Base-by-base conservation (phyloP, 2,797 vertebrate species). In the Calcarius lapponicus region DNA sequence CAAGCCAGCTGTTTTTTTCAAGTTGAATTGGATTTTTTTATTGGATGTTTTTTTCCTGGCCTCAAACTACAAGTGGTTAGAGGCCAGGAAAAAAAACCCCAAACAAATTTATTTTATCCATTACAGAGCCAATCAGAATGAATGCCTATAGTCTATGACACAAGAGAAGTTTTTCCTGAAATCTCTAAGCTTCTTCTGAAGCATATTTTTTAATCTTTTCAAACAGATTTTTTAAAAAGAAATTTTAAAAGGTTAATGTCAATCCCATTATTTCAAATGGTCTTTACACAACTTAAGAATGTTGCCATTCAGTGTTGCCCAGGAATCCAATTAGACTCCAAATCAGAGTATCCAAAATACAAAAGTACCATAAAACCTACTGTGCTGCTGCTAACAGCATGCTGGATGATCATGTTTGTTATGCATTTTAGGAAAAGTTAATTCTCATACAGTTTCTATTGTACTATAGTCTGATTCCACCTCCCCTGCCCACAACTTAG, bases 371-470 rank as follows among this genome's bases (percentile, higher is more conserved):
- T 74, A 74, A 93, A 91, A 64, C 38, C 64, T 50, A 74, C 79
- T 66, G 62, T 67, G 60, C 72, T 76, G 54, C 87, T 85, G 47
- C 84, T 88, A 92, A 90, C 71, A 92, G 92, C 72, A 82, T 28
- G 65, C 83, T 70, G 86, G 79, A 79, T 65, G 89, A 89, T 90
- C 51, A 42, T 21, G 74, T 85, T 87, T 82, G 43, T 54, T 78
- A 84, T 18, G 18, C 65, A 72, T 92, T 95, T 95, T 70, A 86
- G 84, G 50, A 95, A 80, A 91, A 92, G 69, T 83, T 92, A 76
- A 78, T 91, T 89, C 65, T 78, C 42, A 78, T 71, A 66, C 65
- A 42, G 38, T 78, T 91, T 57, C 64, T 43, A 61, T 9, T 74
- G 38, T 47, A 62, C 54, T 51, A 5, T 2, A 81, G 15, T 29